These are phyloP conservation scores for Ginglymostoma cirratum DNA, from an alignment of 2,113 vertebrate species.

Conservation along the genomic window DNA sequence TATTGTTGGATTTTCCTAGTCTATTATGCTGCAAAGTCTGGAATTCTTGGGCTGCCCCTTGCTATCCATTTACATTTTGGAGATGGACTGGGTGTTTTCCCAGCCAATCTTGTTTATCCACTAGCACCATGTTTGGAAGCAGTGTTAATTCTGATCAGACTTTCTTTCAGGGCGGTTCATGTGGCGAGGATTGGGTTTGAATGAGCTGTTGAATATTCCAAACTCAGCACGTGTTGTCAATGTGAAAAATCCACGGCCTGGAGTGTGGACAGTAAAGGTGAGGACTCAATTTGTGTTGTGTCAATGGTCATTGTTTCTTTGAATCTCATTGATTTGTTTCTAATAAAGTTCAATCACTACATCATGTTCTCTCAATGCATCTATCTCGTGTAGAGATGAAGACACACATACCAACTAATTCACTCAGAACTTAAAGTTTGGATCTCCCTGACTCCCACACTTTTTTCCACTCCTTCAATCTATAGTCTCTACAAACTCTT, in stretches of 20 bases:
- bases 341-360: not conserved
- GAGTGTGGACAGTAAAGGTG: constrained; percentile 81
- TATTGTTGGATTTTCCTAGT: not conserved
- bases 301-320: not conserved
- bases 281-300: not conserved
- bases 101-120: too few relatives aligned
- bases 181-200: constrained; percentile 67
- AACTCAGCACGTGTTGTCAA: constrained; percentile 80
- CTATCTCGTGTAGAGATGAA: not conserved
- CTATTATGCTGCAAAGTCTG: not conserved
- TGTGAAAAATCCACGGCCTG: constrained; percentile 72
- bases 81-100: not conserved
- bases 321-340: too few relatives aligned
- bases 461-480: not conserved
- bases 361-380: not conserved
- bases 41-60: not conserved
- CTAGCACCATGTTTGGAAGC: not conserved
- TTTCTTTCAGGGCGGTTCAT: constrained; percentile 63
- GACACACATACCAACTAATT: not conserved
- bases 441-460: not conserved
- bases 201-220: constrained; percentile 79
- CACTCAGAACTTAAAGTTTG: not conserved
- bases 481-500: not conserved
- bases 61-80: not conserved
- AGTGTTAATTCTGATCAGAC: not conserved